Base-by-base conservation (phyloP, 2,797 vertebrate genomes). In the Meriones psammophilus region DNA sequence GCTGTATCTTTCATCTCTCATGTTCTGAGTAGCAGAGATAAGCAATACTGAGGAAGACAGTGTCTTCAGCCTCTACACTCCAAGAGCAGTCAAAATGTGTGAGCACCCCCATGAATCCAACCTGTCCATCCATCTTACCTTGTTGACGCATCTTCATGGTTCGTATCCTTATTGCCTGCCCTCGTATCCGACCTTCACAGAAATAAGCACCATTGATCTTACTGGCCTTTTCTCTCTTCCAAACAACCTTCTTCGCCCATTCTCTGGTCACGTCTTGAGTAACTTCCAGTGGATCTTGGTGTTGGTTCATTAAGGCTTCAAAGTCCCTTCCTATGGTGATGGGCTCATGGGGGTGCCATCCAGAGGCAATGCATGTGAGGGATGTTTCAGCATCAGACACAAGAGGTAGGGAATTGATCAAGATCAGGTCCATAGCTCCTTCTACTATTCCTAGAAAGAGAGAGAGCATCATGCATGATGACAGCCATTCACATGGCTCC, bases 321-420 rank as follows among this genome's bases (percentile, higher is more conserved):
- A 98, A 98, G 94, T 99, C 99, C 54, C 98, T 98, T 28, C 98
- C 99, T 83, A 99, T 98, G 0, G 96, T 98, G 94, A 99, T 97
- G 12, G 98, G 98, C 14, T 99, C 98, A 1, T 86, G 96, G 58
- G 98, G 98, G 8, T 90, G 98, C 99, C 99, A 99, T 60, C 98
- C 99, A 46, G 98, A 98, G 81, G 99, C 99, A 84, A 99, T 98
- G 90, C 99, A 99, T 94, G 97, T 98, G 46, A 99, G 98, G 0
- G 99, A 99, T 0, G 99, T 99, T 94, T 99, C 98, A 0, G 98
- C 98, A 22, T 99, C 98, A 54, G 98, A 99, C 94, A 99, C 98
- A 33, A 99, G 97, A 87, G 99, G 99, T 94, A 99, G 98, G 50
- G 99, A 99, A 98, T 99, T 99, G 95, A 99, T 99, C 94, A 99